phyloP scores from a whole-genome alignment of 2,797 vertebrate genomes.

The Rhynchonycteris naso region DNA sequence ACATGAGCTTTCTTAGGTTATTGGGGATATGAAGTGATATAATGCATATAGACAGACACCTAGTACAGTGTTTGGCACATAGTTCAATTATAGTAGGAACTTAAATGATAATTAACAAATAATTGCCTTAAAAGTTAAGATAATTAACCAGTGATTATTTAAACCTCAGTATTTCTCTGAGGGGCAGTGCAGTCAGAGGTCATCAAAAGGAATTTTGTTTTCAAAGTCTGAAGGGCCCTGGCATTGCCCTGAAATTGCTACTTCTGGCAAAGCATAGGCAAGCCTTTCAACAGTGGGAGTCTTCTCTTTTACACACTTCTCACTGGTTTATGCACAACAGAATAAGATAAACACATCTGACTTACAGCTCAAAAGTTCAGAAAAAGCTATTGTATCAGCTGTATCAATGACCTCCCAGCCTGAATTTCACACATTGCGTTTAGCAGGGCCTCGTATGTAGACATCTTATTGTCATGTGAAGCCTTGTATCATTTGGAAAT shows the following conservation, averaged over 20 bases:
- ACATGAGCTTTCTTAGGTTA: not conserved
- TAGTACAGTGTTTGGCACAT: not conserved
- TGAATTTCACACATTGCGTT: not conserved
- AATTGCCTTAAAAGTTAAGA: not conserved
- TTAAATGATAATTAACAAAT: not conserved
- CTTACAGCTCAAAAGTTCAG: not conserved
- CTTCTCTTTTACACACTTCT: not conserved
- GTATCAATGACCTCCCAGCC: not conserved
- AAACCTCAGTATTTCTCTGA: not conserved
- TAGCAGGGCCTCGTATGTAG: not conserved
- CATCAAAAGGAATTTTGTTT: not conserved
- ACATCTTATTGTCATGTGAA: not conserved
- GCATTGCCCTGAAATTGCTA: not conserved
- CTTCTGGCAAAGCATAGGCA: not conserved
- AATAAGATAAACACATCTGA: not conserved
- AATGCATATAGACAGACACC: not conserved
- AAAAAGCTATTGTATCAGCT: not conserved
- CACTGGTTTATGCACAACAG: not conserved
- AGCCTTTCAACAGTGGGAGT: not conserved
- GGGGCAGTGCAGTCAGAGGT: not conserved
- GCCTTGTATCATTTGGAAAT: not conserved
- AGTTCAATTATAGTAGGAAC: not conserved
- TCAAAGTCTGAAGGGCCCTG: not conserved
- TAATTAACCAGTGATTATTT: not conserved
- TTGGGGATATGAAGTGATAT: not conserved